Evolutionary conservation across 2,888 invertebrate genomes (phyloP).

Genomic region (Drosophila anomelani): DNA sequence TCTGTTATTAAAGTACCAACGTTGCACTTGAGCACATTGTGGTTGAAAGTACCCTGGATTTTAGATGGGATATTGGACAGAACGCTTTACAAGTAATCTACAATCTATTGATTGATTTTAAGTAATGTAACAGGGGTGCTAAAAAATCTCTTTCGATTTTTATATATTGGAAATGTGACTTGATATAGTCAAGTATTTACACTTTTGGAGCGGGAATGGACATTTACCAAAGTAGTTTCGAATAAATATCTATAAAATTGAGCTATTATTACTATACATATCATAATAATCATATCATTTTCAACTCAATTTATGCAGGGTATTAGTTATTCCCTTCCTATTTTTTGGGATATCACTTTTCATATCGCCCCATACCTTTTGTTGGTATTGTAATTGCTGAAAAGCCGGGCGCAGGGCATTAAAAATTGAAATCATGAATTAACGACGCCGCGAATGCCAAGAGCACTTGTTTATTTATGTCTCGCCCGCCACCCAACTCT

Average conservation of each 20-base stretch:
- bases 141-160: neutral
- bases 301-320: neutral
- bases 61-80: neutral
- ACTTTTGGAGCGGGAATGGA: too few relatives aligned
- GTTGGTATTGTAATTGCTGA: slow-evolving; percentile 50
- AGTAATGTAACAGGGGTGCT: too few relatives aligned
- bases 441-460: slow-evolving; percentile 78
- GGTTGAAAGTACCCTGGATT: slow-evolving; percentile 10
- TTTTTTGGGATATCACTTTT: neutral
- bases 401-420: slow-evolving; percentile 71
- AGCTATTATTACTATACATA: neutral
- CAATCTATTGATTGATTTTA: neutral
- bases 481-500: slow-evolving; percentile 22
- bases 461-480: slow-evolving; percentile 80
- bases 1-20: slow-evolving; percentile 71
- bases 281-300: neutral
- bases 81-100: neutral
- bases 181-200: too few relatives aligned
- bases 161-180: neutral
- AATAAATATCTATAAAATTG: neutral
- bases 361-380: slow-evolving; percentile 14
- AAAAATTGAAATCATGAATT: slow-evolving; percentile 80
- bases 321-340: neutral
- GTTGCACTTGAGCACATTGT: slow-evolving; percentile 63
- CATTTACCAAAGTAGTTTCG: too few relatives aligned